Conservation (phyloP, 2,113 vertebrate genomes). For the human region DNA sequence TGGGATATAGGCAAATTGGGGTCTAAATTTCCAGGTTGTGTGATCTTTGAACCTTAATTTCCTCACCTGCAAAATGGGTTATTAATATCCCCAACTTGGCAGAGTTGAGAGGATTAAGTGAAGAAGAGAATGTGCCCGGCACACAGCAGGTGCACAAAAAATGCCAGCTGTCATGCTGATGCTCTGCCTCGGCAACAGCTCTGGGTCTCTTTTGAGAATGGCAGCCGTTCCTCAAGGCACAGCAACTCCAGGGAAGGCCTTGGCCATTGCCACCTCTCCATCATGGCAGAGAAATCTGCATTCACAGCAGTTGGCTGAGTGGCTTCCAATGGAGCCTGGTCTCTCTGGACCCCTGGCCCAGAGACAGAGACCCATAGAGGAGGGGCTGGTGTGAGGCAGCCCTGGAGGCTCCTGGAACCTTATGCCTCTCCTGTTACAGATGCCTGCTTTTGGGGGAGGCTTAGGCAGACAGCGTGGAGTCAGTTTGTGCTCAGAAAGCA, state of each 20-base stretch:
- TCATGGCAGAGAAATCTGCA: not conserved
- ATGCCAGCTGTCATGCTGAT: not conserved
- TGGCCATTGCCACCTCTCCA: not conserved
- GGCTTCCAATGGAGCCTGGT: not conserved
- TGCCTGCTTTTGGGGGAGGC: not conserved
- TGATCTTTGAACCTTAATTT: not conserved
- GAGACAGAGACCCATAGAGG: not conserved
- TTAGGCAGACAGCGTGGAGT: not conserved
- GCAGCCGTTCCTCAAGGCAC: not conserved
- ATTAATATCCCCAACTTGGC: not conserved
- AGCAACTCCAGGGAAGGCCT: not conserved
- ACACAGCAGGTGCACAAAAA: not conserved
- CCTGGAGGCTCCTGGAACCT: not conserved
- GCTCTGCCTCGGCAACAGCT: not conserved
- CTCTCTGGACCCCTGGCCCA: not conserved
- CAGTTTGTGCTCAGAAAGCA: constrained; percentile 18
- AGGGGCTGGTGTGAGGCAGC: not conserved
- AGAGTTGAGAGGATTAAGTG: not conserved
- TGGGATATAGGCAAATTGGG: not conserved
- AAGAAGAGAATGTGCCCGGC: not conserved
- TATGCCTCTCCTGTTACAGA: not conserved
- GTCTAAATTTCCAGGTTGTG: not conserved
- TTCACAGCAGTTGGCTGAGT: too few relatives aligned
- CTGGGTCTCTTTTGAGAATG: not conserved
- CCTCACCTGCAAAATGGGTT: not conserved